These are phyloP conservation scores for Alloscopus bannaensis DNA, from an alignment of 2,888 invertebrate species.

Conservation along the genomic window DNA sequence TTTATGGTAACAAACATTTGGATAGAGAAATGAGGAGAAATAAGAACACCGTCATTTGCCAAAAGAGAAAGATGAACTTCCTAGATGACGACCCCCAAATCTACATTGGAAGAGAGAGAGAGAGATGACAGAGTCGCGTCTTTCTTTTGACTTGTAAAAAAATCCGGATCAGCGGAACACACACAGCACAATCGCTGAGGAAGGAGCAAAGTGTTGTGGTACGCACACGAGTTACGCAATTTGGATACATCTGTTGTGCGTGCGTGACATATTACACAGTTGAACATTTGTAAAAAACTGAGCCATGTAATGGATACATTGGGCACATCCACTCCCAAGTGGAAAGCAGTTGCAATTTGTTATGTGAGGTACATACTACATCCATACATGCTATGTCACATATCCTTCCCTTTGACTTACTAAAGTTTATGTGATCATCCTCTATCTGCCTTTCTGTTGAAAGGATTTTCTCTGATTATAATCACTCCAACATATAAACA, in stretches of 20 bases:
- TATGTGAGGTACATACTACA: neutral
- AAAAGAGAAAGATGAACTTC: constrained; percentile 42
- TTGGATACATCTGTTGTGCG: constrained; percentile 21
- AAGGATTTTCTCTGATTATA: too few species aligned
- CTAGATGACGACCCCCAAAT: constrained; percentile 52
- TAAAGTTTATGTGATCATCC: neutral
- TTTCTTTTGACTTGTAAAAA: constrained; percentile 28
- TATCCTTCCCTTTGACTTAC: constrained; percentile 6
- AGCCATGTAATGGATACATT: neutral
- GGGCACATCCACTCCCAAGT: neutral
- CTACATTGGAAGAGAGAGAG: constrained; percentile 26
- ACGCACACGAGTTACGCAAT: constrained; percentile 4
- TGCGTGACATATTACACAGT: constrained; percentile 12
- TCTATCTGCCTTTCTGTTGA: too few species aligned
- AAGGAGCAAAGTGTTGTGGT: neutral
- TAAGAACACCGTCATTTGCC: constrained; percentile 39
- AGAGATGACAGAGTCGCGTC: constrained; percentile 32
- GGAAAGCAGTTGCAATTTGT: constrained; percentile 23
- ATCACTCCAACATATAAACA: too few species aligned
- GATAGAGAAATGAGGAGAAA: constrained; percentile 15
- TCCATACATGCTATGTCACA: too few species aligned
- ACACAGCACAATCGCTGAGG: constrained; percentile 9
- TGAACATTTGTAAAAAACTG: constrained; percentile 1
- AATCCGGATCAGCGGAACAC: constrained; percentile 39
- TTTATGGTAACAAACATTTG: constrained; percentile 45